phyloP scores from a whole-genome alignment of 2,888 invertebrate species.

The Hipparchia semele region DNA sequence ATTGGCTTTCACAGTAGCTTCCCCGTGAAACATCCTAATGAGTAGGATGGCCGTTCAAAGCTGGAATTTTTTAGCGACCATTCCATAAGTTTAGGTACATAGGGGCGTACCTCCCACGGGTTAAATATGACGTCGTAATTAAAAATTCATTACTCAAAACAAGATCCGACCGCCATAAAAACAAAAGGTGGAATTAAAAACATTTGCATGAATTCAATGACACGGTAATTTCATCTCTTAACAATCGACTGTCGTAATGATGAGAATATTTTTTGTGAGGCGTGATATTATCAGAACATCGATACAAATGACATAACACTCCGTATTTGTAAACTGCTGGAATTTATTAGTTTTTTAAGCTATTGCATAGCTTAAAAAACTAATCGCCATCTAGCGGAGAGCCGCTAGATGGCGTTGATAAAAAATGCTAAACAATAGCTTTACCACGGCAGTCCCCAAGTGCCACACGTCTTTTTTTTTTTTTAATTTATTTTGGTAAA shows the following conservation, averaged over 20 bases:
- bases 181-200: slow-evolving; percentile 27
- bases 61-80: too few species aligned
- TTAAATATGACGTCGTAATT: background rate
- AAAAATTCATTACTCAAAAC: slow-evolving; percentile 4
- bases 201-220: slow-evolving; percentile 31
- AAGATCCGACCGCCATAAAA: slow-evolving; percentile 1
- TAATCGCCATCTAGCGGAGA: too few species aligned
- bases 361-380: too few species aligned
- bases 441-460: too few species aligned
- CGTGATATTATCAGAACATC: slow-evolving; percentile 30
- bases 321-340: slow-evolving; percentile 23
- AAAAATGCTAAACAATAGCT: too few species aligned
- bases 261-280: slow-evolving; percentile 35
- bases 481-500: too few species aligned
- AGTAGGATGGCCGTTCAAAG: too few species aligned
- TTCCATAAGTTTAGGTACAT: too few species aligned
- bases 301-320: slow-evolving; percentile 21
- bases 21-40: too few species aligned
- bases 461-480: too few species aligned
- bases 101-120: background rate
- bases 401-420: too few species aligned
- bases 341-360: slow-evolving; percentile 17
- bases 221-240: slow-evolving; percentile 29
- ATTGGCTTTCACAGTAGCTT: too few species aligned
- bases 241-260: slow-evolving; percentile 29